Evolutionary conservation across 2,113 vertebrate genomes (phyloP).

Genomic region (Telmatochromis brachygnathus): DNA sequence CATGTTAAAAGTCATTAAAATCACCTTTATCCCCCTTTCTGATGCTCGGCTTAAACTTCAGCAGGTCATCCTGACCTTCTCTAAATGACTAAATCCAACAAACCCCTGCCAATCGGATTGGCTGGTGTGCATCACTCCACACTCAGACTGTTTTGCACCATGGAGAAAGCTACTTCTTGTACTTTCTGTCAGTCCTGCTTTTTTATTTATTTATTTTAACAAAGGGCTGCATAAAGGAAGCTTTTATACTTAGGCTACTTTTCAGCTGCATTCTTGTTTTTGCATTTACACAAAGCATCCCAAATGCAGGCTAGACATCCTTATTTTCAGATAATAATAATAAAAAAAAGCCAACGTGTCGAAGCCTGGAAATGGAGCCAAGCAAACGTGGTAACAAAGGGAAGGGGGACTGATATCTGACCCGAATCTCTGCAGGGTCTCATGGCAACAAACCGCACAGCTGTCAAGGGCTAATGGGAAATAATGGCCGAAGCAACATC

Average conservation of each 20-base stretch:
- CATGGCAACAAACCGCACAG: background rate
- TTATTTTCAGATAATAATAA: background rate
- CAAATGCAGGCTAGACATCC: background rate
- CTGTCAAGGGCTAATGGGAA: conserved; percentile 47
- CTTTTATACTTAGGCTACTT: background rate
- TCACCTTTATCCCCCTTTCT: background rate
- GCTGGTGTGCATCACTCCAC: background rate
- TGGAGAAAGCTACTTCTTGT: background rate
- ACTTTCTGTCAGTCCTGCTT: background rate
- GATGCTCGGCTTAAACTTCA: accelerated
- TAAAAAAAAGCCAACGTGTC: background rate
- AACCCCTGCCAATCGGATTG: background rate
- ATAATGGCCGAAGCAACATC: conserved; percentile 23
- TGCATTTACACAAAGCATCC: background rate
- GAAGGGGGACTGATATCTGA: background rate
- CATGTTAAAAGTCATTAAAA: background rate
- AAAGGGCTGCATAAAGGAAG: background rate
- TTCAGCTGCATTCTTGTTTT: background rate
- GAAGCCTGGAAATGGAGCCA: background rate
- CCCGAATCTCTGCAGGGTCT: conserved; percentile 5
- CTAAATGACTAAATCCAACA: background rate
- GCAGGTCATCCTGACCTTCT: background rate
- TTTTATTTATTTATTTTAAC: background rate
- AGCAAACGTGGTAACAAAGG: background rate
- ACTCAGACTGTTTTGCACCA: background rate